Evolutionary conservation across 1,140 invertebrate genomes (phyloP).

Genomic region (Nylanderia fulva): DNA sequence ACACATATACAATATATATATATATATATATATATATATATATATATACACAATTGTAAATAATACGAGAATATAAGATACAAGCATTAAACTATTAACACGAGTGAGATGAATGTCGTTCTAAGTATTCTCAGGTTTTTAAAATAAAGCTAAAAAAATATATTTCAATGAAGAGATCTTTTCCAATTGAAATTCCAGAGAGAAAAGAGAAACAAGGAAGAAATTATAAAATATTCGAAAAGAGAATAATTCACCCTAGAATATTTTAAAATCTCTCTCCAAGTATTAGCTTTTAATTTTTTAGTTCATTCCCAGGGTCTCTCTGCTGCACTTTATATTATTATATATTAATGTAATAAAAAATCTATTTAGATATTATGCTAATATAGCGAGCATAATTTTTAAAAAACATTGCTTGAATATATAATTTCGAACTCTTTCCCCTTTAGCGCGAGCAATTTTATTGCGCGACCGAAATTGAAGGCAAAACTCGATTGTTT

Average conservation of each 20-base stretch:
- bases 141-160: not conserved
- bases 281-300: not conserved
- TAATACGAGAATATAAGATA: not conserved
- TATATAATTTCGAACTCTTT: not conserved
- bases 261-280: not conserved
- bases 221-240: not conserved
- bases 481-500: conserved; percentile 51
- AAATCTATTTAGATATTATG: not conserved
- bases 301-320: not conserved
- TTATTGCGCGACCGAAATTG: not conserved
- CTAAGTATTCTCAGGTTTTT: not conserved
- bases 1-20: too few relatives aligned
- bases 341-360: not conserved
- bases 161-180: not conserved
- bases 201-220: not conserved
- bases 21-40: too few relatives aligned
- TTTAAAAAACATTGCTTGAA: not conserved
- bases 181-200: not conserved
- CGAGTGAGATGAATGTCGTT: not conserved
- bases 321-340: not conserved
- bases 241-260: not conserved
- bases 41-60: not conserved
- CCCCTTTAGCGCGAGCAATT: conserved; percentile 1
- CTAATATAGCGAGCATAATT: not conserved
- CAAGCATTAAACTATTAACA: not conserved